These are phyloP conservation scores for Halcyon badia DNA, from an alignment of 2,797 vertebrate species.

Conservation along the genomic window DNA sequence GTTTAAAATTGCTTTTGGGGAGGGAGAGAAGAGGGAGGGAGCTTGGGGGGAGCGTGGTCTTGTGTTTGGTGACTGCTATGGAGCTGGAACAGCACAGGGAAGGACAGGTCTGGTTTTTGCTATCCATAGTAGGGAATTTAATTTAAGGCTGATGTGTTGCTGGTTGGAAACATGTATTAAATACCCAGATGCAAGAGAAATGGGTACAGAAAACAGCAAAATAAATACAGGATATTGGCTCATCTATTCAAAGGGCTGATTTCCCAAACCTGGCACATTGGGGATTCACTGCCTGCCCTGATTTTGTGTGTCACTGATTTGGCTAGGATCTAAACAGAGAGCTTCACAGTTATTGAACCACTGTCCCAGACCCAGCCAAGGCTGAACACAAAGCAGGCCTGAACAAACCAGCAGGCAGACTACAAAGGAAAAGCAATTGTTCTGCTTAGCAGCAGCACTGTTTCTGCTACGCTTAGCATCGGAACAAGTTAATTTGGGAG, in stretches of 20 bases:
- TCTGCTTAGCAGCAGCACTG: constrained; percentile 64
- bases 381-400: constrained; percentile 69
- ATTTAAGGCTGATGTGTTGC: constrained; percentile 51
- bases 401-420: constrained; percentile 69
- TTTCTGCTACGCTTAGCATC: constrained; percentile 73
- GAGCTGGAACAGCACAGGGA: not conserved
- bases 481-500: constrained; percentile 83
- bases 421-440: constrained; percentile 75
- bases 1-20: constrained; percentile 39
- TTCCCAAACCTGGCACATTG: constrained; percentile 61
- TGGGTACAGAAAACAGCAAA: constrained; percentile 43
- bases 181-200: constrained; percentile 51
- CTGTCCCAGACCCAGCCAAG: constrained; percentile 70
- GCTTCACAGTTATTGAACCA: constrained; percentile 56
- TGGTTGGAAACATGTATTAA: constrained; percentile 44
- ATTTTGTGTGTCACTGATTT: constrained; percentile 74
- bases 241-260: constrained; percentile 40
- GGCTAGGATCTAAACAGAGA: constrained; percentile 69
- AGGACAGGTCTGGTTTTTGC: constrained; percentile 46
- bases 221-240: constrained; percentile 59
- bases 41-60: not conserved
- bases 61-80: not conserved
- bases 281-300: constrained; percentile 55
- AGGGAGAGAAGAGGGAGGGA: not conserved
- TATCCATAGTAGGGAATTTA: constrained; percentile 40